Evolutionary conservation across 2,113 vertebrate genomes (phyloP), one percentile per base, ranked within the genome.

Genomic region (Ophiodon elongatus): DNA sequence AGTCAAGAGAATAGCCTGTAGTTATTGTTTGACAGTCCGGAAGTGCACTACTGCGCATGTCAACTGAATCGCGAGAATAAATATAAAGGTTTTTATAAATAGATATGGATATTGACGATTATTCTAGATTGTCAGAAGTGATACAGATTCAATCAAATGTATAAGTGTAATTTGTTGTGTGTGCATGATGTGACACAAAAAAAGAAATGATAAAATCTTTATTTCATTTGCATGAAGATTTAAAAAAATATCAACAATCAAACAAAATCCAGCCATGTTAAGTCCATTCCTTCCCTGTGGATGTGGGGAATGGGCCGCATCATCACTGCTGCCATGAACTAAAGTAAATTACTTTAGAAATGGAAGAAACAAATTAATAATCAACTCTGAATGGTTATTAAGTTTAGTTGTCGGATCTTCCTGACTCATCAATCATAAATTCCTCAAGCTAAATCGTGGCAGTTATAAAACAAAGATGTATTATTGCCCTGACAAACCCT

Each of bases 21-120:
- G 19, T 19, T 56, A 57, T 29, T 23, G 4, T 57, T 29, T 10
- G 29, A 19, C 23, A 37, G 3, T 3, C 15, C 43, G 64, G 47
- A 78, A 80, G 77, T 59, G 5, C 21, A 1, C 25, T 45, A 82
- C 65, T 81, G 69, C 85, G 85, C 85, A 85, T 68, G 73, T 77
- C 59, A 54, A 43, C 7, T 2, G 37, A 50, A 37, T 9, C 8
- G 11, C 4, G 21, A 14, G 6, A 33, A 52, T 27, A 25, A 3
- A 59, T 35, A 15, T 57, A 57, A 25, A 25, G 10, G n/a, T 27
- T 57, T 57, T 14, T n/a, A n/a, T 54, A 57, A 57, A 57, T 27
- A 6, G 8, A 27, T 14, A 57, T 4, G 13, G n/a, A 57, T 57
- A 56, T 25, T 25, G 23, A 56, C 4, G 17, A 50, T 50, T 57